Conservation (phyloP, 2,797 vertebrate genomes). For the Aphelocoma californica region DNA sequence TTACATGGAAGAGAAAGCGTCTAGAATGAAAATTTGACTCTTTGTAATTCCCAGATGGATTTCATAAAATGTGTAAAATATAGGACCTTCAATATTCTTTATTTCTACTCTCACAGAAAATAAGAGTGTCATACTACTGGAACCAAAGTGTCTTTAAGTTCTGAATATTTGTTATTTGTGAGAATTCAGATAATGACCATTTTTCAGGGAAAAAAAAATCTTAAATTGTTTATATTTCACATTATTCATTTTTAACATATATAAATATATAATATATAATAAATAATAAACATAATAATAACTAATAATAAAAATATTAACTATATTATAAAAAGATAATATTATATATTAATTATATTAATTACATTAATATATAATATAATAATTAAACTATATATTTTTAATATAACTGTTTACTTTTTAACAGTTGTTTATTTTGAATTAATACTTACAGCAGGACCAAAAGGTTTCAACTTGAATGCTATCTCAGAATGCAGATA, state of each 20-base stretch:
- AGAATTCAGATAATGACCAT: background rate
- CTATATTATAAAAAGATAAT: no score
- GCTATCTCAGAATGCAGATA: background rate
- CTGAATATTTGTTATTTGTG: background rate
- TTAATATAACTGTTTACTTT: background rate
- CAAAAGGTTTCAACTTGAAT: background rate
- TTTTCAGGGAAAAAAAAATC: background rate
- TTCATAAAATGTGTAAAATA: background rate
- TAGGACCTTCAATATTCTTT: background rate
- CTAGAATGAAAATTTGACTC: background rate
- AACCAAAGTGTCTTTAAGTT: background rate
- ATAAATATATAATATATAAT: no score
- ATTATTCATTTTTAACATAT: background rate
- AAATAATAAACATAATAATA: no score
- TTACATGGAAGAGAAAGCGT: background rate
- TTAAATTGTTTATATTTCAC: background rate
- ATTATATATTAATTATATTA: no score
- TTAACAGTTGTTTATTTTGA: background rate
- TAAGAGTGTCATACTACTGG: no score
- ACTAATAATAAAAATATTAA: no score
- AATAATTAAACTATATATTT: no score
- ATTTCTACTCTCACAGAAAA: background rate
- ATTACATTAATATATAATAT: no score
- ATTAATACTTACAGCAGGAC: background rate
- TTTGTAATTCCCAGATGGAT: background rate